A percentile compares a stretch with the other conserved stretches of the same genome.
phyloP scores from a whole-genome alignment of 2,888 invertebrate species.

The Hypolimnas misippus region DNA sequence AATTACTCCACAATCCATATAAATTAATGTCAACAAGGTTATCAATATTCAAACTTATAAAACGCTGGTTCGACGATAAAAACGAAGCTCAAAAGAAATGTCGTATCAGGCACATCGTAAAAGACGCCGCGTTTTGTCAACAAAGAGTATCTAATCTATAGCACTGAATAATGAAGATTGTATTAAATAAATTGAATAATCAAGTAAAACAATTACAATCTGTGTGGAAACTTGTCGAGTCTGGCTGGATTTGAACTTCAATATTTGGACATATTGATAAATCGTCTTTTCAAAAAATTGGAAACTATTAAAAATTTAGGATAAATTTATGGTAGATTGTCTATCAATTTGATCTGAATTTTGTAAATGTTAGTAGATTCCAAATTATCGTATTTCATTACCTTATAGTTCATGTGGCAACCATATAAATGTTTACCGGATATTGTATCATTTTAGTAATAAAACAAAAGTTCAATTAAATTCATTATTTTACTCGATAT shows the following conservation, averaged over 20 bases:
- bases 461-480: no score
- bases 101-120: slow-evolving; percentile 6
- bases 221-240: not conserved
- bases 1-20: not conserved
- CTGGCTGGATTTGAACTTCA: no score
- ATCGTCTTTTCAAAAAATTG: slow-evolving; percentile 22
- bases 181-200: not conserved
- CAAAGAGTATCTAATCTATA: slow-evolving; percentile 25
- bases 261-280: no score
- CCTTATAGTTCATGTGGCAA: no score
- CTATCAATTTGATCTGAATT: no score
- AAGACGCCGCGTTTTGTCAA: slow-evolving; percentile 29
- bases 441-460: no score
- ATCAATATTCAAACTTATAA: slow-evolving; percentile 9
- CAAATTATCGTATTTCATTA: no score
- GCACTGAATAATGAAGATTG: slow-evolving; percentile 17
- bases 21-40: slow-evolving; percentile 11
- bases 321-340: slow-evolving; percentile 14
- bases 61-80: slow-evolving; percentile 3
- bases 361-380: no score
- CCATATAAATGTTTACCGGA: no score
- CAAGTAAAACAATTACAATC: no score
- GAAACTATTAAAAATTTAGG: slow-evolving; percentile 21
- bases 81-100: not conserved
- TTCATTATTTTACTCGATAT: no score